Conservation (phyloP, 2,888 invertebrate species). For the Clitarchus hookeri region DNA sequence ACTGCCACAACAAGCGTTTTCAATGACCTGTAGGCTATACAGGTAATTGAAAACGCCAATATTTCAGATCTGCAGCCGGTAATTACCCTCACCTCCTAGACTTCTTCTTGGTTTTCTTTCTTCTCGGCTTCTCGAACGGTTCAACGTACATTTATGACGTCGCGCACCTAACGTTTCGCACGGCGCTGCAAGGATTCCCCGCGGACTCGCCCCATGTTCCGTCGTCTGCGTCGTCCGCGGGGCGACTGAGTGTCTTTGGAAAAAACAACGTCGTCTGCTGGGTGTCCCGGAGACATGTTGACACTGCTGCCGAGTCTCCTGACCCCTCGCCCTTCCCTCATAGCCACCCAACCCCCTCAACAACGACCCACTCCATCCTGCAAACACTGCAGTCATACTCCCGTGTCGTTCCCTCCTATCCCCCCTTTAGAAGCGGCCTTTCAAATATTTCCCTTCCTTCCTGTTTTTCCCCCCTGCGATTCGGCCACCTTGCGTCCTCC, state of each 20-base stretch:
- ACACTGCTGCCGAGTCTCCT: neutral
- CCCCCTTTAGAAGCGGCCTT: neutral
- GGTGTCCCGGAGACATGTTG: neutral
- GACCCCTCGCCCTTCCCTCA: neutral
- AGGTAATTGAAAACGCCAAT: too few relatives aligned
- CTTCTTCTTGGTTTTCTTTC: neutral
- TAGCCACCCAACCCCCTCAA: neutral
- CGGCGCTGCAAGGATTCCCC: neutral
- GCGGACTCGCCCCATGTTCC: neutral
- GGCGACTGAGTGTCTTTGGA: neutral
- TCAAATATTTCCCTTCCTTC: neutral
- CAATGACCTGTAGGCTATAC: too few relatives aligned
- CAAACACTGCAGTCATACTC: neutral
- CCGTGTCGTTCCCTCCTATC: neutral
- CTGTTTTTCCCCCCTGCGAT: neutral
- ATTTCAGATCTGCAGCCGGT: too few relatives aligned
- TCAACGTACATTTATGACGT: constrained; percentile 3
- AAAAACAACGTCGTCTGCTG: neutral
- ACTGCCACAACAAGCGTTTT: too few relatives aligned
- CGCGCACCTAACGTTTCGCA: neutral
- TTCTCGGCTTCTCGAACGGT: neutral
- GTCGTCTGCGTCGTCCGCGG: neutral
- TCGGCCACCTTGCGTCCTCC: neutral
- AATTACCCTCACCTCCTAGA: neutral
- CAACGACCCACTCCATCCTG: neutral